A percentile compares a stretch with the other conserved stretches of the same genome.
These are phyloP conservation scores for Elegia similella DNA, from an alignment of 2,888 invertebrate species.

Conservation along the genomic window DNA sequence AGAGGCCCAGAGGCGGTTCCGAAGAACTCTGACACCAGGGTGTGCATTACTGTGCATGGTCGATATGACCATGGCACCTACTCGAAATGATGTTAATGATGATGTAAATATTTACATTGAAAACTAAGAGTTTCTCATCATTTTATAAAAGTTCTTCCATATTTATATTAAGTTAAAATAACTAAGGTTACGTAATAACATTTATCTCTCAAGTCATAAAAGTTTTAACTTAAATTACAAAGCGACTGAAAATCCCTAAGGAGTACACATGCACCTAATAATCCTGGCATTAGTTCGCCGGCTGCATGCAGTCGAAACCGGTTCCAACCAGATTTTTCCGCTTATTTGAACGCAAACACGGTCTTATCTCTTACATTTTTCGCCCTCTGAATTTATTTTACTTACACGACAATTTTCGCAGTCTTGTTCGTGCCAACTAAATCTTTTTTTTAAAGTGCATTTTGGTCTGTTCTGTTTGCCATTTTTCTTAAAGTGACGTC, in stretches of 20 bases:
- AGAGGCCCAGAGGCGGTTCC: too few species aligned
- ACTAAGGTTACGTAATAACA: too few species aligned
- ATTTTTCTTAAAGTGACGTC: neutral
- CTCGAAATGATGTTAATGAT: too few species aligned
- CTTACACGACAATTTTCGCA: slow-evolving; percentile 22
- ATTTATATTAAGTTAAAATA: too few species aligned
- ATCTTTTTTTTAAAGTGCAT: neutral
- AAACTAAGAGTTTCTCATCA: too few species aligned
- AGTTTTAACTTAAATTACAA: neutral
- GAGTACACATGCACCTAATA: slow-evolving; percentile 36
- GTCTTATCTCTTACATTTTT: slow-evolving; percentile 33
- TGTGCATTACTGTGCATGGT: too few species aligned
- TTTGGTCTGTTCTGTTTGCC: neutral
- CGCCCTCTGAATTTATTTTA: slow-evolving; percentile 29
- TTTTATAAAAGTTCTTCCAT: too few species aligned
- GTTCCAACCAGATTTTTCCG: slow-evolving; percentile 35
- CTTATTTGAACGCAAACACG: slow-evolving; percentile 32
- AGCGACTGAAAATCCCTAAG: slow-evolving; percentile 27
- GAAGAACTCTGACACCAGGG: too few species aligned
- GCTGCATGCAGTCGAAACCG: slow-evolving; percentile 20
- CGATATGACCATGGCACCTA: too few species aligned
- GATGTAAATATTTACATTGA: too few species aligned
- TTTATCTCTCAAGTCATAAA: neutral
- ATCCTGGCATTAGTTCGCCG: slow-evolving; percentile 36
- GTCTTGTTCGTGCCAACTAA: slow-evolving; percentile 6